Conservation (phyloP, 2,888 invertebrate species). For the Synanthedon myopaeformis region DNA sequence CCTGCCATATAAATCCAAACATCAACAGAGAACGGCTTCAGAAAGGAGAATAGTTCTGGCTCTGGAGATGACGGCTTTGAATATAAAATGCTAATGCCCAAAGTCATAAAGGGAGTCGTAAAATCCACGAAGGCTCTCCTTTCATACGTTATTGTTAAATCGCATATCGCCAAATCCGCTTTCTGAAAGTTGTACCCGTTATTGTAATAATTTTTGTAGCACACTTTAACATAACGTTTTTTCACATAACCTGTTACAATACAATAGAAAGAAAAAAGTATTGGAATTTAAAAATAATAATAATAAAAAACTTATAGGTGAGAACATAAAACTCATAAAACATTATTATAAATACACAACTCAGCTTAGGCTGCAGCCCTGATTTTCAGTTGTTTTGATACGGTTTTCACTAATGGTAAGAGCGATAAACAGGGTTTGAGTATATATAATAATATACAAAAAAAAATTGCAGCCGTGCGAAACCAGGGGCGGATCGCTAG, state of each 20-base stretch:
- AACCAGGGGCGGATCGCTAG: too few species aligned
- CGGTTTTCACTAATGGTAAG: too few species aligned
- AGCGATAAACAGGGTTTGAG: too few species aligned
- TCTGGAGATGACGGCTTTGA: slow-evolving; percentile 81
- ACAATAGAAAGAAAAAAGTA: background rate
- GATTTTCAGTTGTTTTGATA: too few species aligned
- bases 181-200: slow-evolving; percentile 71
- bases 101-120: slow-evolving; percentile 97
- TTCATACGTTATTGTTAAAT: slow-evolving; percentile 94
- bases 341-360: too few species aligned
- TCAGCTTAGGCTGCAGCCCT: too few species aligned
- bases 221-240: background rate
- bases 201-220: background rate
- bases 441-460: too few species aligned
- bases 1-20: slow-evolving; percentile 93
- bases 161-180: slow-evolving; percentile 95
- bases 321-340: too few species aligned
- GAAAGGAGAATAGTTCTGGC: slow-evolving; percentile 89
- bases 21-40: slow-evolving; percentile 86
- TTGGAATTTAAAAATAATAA: too few species aligned
- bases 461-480: too few species aligned
- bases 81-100: slow-evolving; percentile 91
- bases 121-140: slow-evolving; percentile 91
- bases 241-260: background rate
- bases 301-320: too few species aligned